Conservation (phyloP, 2,113 vertebrate genomes). For the Neodontobutis hainanensis region DNA sequence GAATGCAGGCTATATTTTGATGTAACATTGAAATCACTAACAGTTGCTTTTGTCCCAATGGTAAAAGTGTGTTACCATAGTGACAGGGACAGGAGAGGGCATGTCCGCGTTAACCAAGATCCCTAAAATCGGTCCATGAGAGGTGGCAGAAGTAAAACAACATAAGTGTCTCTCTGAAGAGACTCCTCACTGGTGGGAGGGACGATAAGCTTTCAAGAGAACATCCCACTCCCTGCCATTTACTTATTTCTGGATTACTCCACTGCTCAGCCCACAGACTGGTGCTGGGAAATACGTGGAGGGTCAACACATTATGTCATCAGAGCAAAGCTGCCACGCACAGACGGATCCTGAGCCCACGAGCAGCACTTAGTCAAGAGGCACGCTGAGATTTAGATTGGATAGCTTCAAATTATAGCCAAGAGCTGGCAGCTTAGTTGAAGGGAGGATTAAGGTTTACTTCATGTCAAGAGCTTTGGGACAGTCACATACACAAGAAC, state of each 20-base stretch:
- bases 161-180: conserved; percentile 49
- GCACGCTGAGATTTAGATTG: conserved; percentile 64
- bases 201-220: conserved; percentile 64
- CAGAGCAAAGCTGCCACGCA: conserved; percentile 62
- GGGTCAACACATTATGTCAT: conserved; percentile 63
- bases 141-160: conserved; percentile 38
- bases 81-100: conserved; percentile 38
- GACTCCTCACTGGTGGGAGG: conserved; percentile 51
- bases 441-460: conserved; percentile 76
- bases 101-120: conserved; percentile 40
- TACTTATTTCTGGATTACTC: conserved; percentile 65
- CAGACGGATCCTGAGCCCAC: conserved; percentile 55
- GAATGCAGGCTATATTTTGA: conserved; percentile 9
- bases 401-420: conserved; percentile 73
- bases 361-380: conserved; percentile 66
- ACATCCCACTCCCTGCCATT: conserved; percentile 63
- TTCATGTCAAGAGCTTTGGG: conserved; percentile 66
- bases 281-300: conserved; percentile 27
- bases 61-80: conserved; percentile 60
- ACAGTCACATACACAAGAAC: conserved; percentile 52
- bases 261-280: conserved; percentile 30
- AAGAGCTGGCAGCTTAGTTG: conserved; percentile 72
- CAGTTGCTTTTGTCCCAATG: conserved; percentile 41
- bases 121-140: conserved; percentile 35
- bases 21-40: conserved; percentile 9